These are phyloP conservation scores for Rhopalosiphum padi DNA, from an alignment of 1,140 invertebrate species.

Conservation along the genomic window DNA sequence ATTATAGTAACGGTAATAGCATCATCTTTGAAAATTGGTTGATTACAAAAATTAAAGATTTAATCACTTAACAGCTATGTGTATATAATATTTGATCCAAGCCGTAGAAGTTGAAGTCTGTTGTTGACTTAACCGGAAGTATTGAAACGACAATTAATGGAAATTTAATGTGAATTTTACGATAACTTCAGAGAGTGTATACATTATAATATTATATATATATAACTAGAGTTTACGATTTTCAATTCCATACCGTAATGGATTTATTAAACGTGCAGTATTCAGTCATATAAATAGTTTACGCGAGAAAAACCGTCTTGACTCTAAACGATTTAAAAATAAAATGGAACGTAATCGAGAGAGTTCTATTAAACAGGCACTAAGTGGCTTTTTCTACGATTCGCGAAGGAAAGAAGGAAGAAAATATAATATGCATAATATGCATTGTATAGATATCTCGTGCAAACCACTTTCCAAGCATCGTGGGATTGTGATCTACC, in stretches of 20 bases:
- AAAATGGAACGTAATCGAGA: neutral
- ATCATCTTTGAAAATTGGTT: neutral
- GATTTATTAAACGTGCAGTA: neutral
- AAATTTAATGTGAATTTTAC: neutral
- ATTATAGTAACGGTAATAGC: neutral
- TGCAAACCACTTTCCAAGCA: neutral
- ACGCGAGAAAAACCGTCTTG: neutral
- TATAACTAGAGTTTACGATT: neutral
- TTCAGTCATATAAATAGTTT: neutral
- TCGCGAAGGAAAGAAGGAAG: neutral
- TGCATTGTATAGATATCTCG: neutral
- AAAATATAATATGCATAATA: neutral
- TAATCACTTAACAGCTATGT: neutral
- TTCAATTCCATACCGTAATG: conserved; percentile 6
- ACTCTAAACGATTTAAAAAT: conserved; percentile 1
- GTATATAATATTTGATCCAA: neutral
- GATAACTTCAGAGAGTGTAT: neutral
- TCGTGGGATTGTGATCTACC: neutral
- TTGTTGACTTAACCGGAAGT: neutral
- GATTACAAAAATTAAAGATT: conserved; percentile 11
- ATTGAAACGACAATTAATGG: neutral
- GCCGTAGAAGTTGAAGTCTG: neutral
- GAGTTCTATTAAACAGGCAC: neutral
- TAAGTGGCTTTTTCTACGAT: neutral
- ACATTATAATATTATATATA: neutral